Percentiles rank a stretch among this genome's conserved stretches.
These are phyloP conservation scores for Delichon dasypus DNA, from an alignment of 2,797 vertebrate species.

Conservation along the genomic window DNA sequence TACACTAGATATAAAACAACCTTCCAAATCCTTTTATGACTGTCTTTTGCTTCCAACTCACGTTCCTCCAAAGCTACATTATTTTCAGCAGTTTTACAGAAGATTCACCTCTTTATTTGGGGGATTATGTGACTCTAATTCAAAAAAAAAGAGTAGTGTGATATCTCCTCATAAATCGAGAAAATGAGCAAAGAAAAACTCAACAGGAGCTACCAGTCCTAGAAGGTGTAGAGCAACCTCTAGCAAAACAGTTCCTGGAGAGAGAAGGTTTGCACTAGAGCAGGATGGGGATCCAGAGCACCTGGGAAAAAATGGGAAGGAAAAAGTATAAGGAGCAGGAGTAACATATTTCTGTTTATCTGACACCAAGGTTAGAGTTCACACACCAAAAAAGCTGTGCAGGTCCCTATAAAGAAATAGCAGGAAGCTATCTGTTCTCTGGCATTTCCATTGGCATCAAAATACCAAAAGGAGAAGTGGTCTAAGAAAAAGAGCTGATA, in stretches of 20 bases:
- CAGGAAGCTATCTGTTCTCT: neutral
- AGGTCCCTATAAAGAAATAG: neutral
- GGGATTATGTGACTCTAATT: neutral
- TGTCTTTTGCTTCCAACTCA: neutral
- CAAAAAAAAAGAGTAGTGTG: neutral
- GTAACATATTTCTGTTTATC: neutral
- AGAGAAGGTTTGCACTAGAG: neutral
- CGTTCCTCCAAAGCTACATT: neutral
- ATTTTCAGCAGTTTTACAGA: neutral
- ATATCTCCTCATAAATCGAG: neutral
- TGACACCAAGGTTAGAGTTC: neutral
- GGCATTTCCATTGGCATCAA: neutral
- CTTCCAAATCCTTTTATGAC: neutral
- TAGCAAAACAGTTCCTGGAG: neutral
- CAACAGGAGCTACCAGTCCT: neutral
- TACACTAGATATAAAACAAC: neutral
- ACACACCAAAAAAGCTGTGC: neutral
- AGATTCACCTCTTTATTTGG: neutral
- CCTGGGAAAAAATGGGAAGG: neutral
- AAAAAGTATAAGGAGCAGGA: neutral
- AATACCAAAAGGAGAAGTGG: neutral
- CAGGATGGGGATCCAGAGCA: neutral
- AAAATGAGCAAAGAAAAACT: neutral
- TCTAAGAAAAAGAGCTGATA: neutral
- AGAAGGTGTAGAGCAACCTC: neutral